phyloP scores from a whole-genome alignment of 2,888 invertebrate genomes.

The Tetranychus truncatus region DNA sequence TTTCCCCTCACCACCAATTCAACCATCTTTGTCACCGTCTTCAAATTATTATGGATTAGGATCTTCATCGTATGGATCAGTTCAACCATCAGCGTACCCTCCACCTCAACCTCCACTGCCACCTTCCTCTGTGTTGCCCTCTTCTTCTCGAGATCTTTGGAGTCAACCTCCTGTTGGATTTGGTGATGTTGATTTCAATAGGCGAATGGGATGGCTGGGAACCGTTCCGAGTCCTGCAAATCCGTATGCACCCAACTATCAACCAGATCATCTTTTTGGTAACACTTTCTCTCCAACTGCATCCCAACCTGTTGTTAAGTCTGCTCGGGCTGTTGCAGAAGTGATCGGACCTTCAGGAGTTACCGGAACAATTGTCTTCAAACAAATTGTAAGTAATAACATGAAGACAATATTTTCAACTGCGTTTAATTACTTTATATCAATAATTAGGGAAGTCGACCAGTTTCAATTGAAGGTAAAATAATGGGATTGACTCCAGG shows the following conservation, averaged over 20 bases:
- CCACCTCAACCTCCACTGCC: not conserved
- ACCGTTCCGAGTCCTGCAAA: not conserved
- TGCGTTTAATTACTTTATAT: not conserved
- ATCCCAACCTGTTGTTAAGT: not conserved
- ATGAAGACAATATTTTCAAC: not conserved
- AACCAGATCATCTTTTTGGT: not conserved
- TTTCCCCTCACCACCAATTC: not conserved
- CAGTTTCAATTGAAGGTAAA: constrained; percentile 50
- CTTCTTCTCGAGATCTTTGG: not conserved
- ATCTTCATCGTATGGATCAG: not conserved
- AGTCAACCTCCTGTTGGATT: not conserved
- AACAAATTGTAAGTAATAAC: not conserved
- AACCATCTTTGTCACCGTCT: too few relatives aligned
- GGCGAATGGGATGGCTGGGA: constrained; percentile 7
- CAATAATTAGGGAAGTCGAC: constrained; percentile 12
- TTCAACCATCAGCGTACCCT: not conserved
- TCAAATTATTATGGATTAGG: not conserved
- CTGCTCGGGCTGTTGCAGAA: not conserved
- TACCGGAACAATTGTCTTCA: constrained; percentile 3
- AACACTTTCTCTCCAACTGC: not conserved
- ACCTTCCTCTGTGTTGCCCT: not conserved
- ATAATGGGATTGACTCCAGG: constrained; percentile 59
- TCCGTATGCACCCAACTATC: not conserved
- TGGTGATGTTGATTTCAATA: not conserved
- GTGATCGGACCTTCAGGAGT: not conserved